These are phyloP conservation scores for Thysanoteuthis rhombus DNA, from an alignment of 2,888 invertebrate genomes.

Conservation along the genomic window DNA sequence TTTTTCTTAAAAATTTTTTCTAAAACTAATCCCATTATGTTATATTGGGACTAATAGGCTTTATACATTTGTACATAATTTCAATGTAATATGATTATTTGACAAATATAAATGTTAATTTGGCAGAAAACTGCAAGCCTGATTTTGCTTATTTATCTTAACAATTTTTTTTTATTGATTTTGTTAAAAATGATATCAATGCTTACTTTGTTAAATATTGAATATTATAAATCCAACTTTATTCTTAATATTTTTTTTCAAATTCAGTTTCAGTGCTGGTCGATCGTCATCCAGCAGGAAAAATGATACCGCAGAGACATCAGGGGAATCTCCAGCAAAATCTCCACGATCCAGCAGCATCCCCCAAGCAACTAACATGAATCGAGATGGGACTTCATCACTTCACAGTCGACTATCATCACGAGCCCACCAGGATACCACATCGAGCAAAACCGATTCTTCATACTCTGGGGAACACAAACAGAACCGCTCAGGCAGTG, in stretches of 20 bases:
- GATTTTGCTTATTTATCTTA: not conserved
- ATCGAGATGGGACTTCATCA: not conserved
- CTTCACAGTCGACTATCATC: not conserved
- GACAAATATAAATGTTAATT: no score
- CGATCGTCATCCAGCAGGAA: constrained; percentile 22
- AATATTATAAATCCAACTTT: not conserved
- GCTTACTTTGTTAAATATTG: not conserved
- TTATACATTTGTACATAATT: no score
- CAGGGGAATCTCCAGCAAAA: not conserved
- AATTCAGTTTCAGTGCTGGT: constrained; percentile 28
- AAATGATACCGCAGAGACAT: constrained; percentile 23
- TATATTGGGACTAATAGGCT: no score
- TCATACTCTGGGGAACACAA: not conserved
- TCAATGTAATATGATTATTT: no score
- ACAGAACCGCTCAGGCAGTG: not conserved
- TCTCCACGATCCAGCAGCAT: not conserved
- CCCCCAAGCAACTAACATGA: not conserved
- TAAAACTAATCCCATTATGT: no score
- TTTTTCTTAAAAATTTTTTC: no score
- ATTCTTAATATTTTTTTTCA: no score
- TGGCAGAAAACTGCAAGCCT: no score
- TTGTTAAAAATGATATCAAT: not conserved
- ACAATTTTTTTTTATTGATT: not conserved
- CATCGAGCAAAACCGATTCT: constrained; percentile 13
- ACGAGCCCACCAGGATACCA: not conserved